Base-by-base conservation (phyloP, 2,888 invertebrate species). In the Rhimphoctona megacephalus region DNA sequence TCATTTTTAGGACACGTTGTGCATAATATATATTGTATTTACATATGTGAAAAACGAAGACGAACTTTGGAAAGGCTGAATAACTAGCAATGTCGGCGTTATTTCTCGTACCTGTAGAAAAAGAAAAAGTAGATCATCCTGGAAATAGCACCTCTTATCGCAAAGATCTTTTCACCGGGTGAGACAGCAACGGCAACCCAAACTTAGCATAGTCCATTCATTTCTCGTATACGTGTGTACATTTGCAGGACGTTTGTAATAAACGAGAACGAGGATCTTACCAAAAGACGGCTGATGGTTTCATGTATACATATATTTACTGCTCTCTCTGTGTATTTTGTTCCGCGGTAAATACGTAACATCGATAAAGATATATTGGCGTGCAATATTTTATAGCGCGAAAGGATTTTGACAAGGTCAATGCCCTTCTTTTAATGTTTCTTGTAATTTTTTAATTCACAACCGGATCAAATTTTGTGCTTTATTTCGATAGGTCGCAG, bases 121-220 rank as follows among this genome's bases (percentile, higher is more conserved):
- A 39, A 46, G 69, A 80, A 83, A 83, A 85, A 79, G 76, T 76
- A 76, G 83, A 83, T 85, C 79, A 85, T 85, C 79, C 67, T 66
- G 85, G 83, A 83, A 85, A 80, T 82, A 85, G 85, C 81, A 79
- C 79, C 83, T 85, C 80, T 85, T 85, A 83, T 85, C 79, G 79
- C 76, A 70, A 70, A 54, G 79, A 80, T 70, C 83, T 83, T 80
- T 85, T 85, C 79, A 85, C 67, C 39, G 25, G 72, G 67, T 43
- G 61, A 67, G 70, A 80, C 69, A 76, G 73, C 78, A 82, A 64
- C 39, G 73, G 84, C 79, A 85, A 81, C 69, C 67, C 57, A 81
- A 86, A 84, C 81, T 81, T 78, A 43, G 77, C 81, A 66, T 64
- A 81, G 74, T 83, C 83, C 70, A 85, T 83, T 85, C 82, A 83